A percentile compares a stretch with the other conserved stretches of the same genome.
phyloP scores from a whole-genome alignment of 2,888 invertebrate species.

The Thysanoteuthis rhombus region DNA sequence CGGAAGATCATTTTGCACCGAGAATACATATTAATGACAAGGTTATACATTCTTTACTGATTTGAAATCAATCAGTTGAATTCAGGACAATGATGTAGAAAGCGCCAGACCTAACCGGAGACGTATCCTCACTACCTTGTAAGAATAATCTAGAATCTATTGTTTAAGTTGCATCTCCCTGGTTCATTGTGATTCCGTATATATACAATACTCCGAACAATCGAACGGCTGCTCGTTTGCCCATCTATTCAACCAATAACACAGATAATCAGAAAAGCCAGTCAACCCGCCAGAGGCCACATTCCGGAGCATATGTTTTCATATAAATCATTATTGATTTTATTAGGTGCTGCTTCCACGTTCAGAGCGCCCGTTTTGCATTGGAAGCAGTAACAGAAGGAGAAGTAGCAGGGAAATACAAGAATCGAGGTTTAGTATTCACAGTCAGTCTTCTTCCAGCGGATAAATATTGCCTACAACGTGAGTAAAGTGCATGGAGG shows the following conservation, averaged over 20 bases:
- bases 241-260: neutral
- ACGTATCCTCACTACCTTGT: too few relatives aligned
- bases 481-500: neutral
- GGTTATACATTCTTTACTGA: too few relatives aligned
- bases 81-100: too few relatives aligned
- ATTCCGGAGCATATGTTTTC: neutral
- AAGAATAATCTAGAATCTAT: too few relatives aligned
- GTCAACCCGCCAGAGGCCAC: neutral
- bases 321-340: slow-evolving; percentile 12
- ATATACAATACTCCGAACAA: too few relatives aligned
- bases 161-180: too few relatives aligned
- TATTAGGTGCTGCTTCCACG: neutral
- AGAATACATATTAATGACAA: too few relatives aligned
- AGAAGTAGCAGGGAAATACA: neutral
- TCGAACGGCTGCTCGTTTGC: too few relatives aligned
- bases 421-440: neutral
- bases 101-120: too few relatives aligned
- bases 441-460: neutral
- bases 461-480: neutral
- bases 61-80: too few relatives aligned
- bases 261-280: neutral
- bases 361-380: neutral
- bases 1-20: too few relatives aligned
- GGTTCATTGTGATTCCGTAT: too few relatives aligned
- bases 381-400: neutral